Conservation (phyloP, 1,140 invertebrate genomes). For the Drosophila leontia region DNA sequence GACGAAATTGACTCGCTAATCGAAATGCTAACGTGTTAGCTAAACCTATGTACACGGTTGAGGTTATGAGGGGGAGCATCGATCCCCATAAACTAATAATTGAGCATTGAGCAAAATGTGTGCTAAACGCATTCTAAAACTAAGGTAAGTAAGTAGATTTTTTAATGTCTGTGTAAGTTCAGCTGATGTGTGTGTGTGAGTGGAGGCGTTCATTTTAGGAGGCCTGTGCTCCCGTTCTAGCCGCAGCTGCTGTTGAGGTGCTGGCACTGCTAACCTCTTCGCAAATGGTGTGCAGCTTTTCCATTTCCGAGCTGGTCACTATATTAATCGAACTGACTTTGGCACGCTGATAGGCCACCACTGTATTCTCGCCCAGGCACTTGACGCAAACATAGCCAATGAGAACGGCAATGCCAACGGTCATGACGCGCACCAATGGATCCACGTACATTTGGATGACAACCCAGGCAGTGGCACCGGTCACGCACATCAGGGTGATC, state of each 20-base stretch:
- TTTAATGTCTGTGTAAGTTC: constrained; percentile 53
- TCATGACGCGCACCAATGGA: constrained; percentile 91
- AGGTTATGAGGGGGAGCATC: constrained; percentile 27
- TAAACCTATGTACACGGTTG: constrained; percentile 72
- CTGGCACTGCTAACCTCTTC: constrained; percentile 76
- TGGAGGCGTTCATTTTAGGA: constrained; percentile 45
- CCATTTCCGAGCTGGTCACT: constrained; percentile 85
- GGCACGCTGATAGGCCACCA: constrained; percentile 94
- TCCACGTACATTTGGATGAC: constrained; percentile 92
- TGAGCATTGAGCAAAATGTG: constrained; percentile 73
- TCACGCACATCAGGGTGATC: constrained; percentile 91
- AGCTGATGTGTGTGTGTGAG: constrained; percentile 43
- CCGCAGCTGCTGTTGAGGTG: constrained; percentile 61
- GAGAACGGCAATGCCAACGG: constrained; percentile 92
- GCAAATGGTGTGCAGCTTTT: constrained; percentile 83
- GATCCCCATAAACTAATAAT: constrained; percentile 43
- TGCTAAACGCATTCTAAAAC: constrained; percentile 65
- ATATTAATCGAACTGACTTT: constrained; percentile 95
- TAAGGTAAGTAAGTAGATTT: constrained; percentile 44
- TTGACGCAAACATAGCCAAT: constrained; percentile 93
- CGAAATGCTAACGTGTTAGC: constrained; percentile 56
- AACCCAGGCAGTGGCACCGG: constrained; percentile 92
- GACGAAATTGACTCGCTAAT: constrained; percentile 74
- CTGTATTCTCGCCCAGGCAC: constrained; percentile 93
- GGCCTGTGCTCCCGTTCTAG: constrained; percentile 30